These are phyloP conservation scores for Notolepis coatsorum DNA, from an alignment of 2,797 vertebrate species.

Conservation along the genomic window DNA sequence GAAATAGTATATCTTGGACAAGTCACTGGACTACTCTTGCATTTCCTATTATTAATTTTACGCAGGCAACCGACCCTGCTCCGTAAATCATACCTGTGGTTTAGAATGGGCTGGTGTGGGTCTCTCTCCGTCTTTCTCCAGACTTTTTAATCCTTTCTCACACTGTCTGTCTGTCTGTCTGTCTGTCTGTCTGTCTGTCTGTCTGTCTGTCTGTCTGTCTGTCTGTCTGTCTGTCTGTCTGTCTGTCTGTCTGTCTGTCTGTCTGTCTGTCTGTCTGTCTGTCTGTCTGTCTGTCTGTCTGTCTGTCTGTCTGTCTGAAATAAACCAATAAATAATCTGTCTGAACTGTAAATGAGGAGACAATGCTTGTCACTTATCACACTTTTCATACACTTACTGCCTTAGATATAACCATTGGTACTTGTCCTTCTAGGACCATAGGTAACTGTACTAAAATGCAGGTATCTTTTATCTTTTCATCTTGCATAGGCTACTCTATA, in stretches of 20 bases:
- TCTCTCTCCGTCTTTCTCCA: constrained; percentile 48
- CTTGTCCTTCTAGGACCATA: no score
- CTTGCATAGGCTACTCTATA: no score
- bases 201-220: not conserved
- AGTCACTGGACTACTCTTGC: constrained; percentile 72
- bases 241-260: not conserved
- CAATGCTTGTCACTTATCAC: no score
- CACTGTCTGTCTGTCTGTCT: constrained; percentile 43
- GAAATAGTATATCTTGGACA: constrained; percentile 83
- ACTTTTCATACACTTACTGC: no score
- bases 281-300: constrained; percentile 6
- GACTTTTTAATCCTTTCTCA: constrained; percentile 16
- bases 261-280: constrained; percentile 7
- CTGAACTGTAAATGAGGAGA: no score
- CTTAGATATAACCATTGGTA: no score
- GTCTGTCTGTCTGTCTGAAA: not conserved
- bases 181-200: constrained; percentile 23
- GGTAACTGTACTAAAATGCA: no score
- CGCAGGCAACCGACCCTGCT: constrained; percentile 66
- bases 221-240: not conserved
- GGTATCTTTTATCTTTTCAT: constrained; percentile 33
- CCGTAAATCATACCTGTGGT: constrained; percentile 82
- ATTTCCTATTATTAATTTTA: constrained; percentile 85
- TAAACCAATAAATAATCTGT: constrained; percentile 6
- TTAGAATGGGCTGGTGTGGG: constrained; percentile 56